Conservation (phyloP, 2,113 vertebrate species). For the Vulpes lagopus region DNA sequence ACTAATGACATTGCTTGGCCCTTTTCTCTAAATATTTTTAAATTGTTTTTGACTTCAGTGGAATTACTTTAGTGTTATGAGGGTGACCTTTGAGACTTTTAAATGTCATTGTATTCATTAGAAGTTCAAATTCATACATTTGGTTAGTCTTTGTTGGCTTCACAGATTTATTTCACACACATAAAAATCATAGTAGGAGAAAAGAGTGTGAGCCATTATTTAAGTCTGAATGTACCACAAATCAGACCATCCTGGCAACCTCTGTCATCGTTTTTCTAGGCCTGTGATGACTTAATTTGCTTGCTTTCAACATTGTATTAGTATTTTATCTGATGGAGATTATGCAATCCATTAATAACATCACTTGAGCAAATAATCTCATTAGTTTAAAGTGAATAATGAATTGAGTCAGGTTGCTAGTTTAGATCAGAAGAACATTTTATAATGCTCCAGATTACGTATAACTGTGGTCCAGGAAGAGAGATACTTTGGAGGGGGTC, state of each 20-base stretch:
- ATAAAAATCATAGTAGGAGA: constrained; percentile 71
- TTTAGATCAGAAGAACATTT: constrained; percentile 62
- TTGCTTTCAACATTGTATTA: constrained; percentile 74
- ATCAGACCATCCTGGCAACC: constrained; percentile 14
- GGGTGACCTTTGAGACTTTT: constrained; percentile 65
- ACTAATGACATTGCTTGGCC: constrained; percentile 14
- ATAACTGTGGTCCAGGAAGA: constrained; percentile 51
- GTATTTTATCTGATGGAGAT: constrained; percentile 76
- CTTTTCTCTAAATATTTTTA: constrained; percentile 55
- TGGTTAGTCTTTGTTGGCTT: constrained; percentile 61
- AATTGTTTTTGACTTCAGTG: constrained; percentile 64
- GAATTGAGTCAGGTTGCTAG: constrained; percentile 63
- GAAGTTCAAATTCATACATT: constrained; percentile 72
- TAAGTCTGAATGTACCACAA: constrained; percentile 61
- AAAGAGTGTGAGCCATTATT: constrained; percentile 63
- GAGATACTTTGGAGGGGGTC: constrained; percentile 14
- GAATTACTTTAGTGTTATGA: constrained; percentile 59
- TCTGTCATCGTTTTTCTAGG: constrained; percentile 43
- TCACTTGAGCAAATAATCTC: constrained; percentile 78
- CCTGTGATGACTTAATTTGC: constrained; percentile 59
- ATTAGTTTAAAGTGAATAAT: constrained; percentile 76
- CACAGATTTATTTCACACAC: constrained; percentile 75
- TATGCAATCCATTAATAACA: constrained; percentile 76
- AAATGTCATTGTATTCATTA: constrained; percentile 76
- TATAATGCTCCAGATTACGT: constrained; percentile 65